Evolutionary conservation across 2,113 vertebrate genomes (phyloP), one percentile per base, ranked within the genome.

Genomic region (Melanotaenia duboulayi): DNA sequence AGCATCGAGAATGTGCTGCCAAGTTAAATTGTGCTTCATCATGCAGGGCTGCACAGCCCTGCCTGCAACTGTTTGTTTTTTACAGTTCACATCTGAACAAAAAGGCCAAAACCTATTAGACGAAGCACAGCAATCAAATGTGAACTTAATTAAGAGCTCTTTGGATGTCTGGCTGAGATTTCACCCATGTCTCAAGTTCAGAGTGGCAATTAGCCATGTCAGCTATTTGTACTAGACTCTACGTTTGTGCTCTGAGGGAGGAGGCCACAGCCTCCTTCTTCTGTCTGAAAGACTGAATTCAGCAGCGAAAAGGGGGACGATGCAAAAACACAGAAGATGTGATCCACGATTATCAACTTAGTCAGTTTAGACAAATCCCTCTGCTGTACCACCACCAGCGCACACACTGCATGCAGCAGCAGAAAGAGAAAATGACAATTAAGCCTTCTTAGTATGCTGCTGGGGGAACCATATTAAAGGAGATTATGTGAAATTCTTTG

Each of bases 401-500:
- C 75, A 37, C 79, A 65, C 28, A 22, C 62, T 22, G 74, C 64
- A 66, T 23, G 61, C 22, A 66, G 71, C 76, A 20, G 61, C 76
- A 69, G 49, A 5, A 57, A 71, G 63, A 54, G 57, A 64, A 44
- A 78, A 76, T 83, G 86, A 90, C 82, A 92, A 89, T 88, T 89
- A 90, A 90, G 73, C 84, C 89, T 81, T 37, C 81, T 91, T 84
- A 90, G 78, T 32, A 73, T 71, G 78, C 74, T 37, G 51, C 79
- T 1, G 61, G 76, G 84, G 87, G 77, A 70, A 84, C 84, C 78
- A 72, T 78, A 82, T 83, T 84, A 83, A 81, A 91, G 85, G 62
- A 81, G 90, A 90, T 93, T 92, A 92, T 76, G 68, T 62, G 66
- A 83, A 89, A 92, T 90, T 88, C 90, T 90, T 86, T 49, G n/a